Base-by-base conservation (phyloP, 2,113 vertebrate genomes). In the Apodemus speciosus region DNA sequence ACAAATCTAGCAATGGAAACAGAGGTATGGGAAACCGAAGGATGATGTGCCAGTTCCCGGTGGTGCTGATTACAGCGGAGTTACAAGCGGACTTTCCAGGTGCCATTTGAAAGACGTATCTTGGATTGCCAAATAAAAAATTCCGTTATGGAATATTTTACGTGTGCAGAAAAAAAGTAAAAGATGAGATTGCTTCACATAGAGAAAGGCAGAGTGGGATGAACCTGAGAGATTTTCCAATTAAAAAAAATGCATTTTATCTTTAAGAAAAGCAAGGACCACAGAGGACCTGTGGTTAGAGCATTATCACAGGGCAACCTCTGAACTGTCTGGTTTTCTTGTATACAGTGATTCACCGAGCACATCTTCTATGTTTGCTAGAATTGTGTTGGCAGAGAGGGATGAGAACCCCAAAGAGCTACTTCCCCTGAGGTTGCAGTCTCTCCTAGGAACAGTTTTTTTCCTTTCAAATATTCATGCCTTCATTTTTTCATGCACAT, bases 391-490 rank as follows among this genome's bases (percentile, higher is more conserved):
- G 66, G 69, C 38, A 81, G 58, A 60, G 35, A 91, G n/a, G 7
- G 32, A 58, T 13, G 43, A 43, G 3, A 3, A 81, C 56, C 23
- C 85, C 53, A 90, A 85, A 51, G 66, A 69, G 20, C 14, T 77
- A 51, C 40, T 58, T 53, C 8, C 72, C 23, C 20, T 40, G 43
- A 38, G 27, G 62, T 40, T 76, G 23, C 40, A 43, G 3, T 79
- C 10, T 90, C 46, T 27, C 2, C 4, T 79, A 56, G 10, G 20
- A 87, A 58, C 2, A 66, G 9, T 62, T 27, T 62, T 27, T 27
- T 27, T 90, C 16, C 80, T 40, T 95, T 25, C 83, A 46, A 95
- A 92, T 81, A 92, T 69, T 83, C 11, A 91, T 56, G 60, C 15
- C 66, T 89, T 95, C 25, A 69, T 75, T 92, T 6, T 95, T 86